Conservation (phyloP, 2,888 invertebrate species). For the Cataglyphis rosenhaueri region DNA sequence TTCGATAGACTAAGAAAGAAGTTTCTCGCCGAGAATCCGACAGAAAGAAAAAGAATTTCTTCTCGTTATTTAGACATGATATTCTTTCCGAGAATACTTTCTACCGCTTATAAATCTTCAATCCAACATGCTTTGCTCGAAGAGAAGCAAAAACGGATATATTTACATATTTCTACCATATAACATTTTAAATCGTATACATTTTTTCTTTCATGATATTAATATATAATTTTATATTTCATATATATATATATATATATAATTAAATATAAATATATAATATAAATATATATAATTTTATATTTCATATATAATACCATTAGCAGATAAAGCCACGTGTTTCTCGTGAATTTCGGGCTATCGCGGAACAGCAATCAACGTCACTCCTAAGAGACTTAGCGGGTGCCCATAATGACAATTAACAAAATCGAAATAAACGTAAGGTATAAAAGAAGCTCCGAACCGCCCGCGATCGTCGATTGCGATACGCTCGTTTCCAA, state of each 20-base stretch:
- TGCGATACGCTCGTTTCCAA: conserved; percentile 11
- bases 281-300: background rate
- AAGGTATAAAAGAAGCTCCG: conserved; percentile 12
- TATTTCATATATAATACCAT: background rate
- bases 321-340: background rate
- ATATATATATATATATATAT: background rate
- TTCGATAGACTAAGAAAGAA: conserved; percentile 65
- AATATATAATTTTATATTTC: background rate
- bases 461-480: background rate
- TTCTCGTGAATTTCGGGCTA: background rate
- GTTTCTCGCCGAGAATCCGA: conserved; percentile 15
- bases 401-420: conserved; percentile 39
- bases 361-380: background rate
- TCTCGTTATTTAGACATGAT: conserved; percentile 30
- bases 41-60: conserved; percentile 11
- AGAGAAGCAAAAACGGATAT: background rate
- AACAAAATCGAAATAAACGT: conserved; percentile 32
- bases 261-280: no score
- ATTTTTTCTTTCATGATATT: background rate
- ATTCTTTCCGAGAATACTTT: background rate
- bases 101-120: background rate
- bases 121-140: background rate
- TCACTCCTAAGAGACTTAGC: conserved; percentile 11
- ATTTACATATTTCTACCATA: background rate
- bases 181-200: background rate